Conservation (phyloP, 1,140 invertebrate species). For the Bombus consobrinus region DNA sequence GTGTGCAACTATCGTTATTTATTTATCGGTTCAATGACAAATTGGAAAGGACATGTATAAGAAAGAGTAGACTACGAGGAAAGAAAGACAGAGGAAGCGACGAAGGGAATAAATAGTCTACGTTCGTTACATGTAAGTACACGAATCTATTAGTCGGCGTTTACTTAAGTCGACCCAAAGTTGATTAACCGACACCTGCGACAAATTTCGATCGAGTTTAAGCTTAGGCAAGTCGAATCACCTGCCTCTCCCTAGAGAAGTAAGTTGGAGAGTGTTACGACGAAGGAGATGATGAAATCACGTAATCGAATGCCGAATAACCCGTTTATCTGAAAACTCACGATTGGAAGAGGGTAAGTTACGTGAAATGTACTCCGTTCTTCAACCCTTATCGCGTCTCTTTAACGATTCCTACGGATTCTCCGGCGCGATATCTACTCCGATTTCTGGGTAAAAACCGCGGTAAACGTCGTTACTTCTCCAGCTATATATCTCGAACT, state of each 20-base stretch:
- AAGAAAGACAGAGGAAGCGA: not conserved
- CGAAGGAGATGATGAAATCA: slow-evolving; percentile 24
- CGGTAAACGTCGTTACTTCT: not conserved
- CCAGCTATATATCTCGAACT: too few species aligned
- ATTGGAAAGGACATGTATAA: fast-evolving
- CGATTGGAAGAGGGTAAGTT: slow-evolving; percentile 11
- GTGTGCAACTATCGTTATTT: too few species aligned
- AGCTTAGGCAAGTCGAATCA: not conserved
- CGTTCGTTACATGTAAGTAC: too few species aligned
- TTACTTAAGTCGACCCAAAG: not conserved
- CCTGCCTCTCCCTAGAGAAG: slow-evolving; percentile 17
- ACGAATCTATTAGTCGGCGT: not conserved
- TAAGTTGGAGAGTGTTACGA: not conserved
- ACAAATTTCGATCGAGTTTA: not conserved
- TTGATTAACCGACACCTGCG: not conserved
- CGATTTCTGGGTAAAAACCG: not conserved
- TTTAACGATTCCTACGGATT: slow-evolving; percentile 3
- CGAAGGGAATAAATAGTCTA: not conserved
- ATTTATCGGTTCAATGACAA: not conserved
- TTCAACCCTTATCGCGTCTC: not conserved
- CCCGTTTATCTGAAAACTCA: slow-evolving; percentile 30
- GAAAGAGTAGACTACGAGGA: not conserved
- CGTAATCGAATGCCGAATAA: slow-evolving; percentile 34
- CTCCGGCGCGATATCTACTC: not conserved
- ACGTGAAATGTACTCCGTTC: not conserved